Evolutionary conservation across 35 echinoderm and acorn worm genomes (phyloP), one percentile per base, ranked within the genome.

Genomic region (Chiridota heheva): DNA sequence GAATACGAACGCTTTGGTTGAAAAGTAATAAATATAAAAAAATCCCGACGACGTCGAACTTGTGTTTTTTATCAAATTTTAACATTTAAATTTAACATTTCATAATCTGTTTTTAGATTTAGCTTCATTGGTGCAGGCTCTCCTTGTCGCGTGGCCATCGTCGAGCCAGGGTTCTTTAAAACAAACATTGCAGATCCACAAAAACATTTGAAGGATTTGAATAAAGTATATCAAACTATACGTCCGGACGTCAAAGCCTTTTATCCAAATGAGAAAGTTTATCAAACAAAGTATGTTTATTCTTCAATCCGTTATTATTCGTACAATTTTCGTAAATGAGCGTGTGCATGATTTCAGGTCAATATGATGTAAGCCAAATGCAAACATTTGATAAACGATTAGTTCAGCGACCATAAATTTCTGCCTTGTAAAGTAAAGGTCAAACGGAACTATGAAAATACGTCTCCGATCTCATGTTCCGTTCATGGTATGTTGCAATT

Each of bases 91-190:
- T n/a, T n/a, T n/a, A n/a, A n/a, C n/a, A n/a, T n/a, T n/a, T n/a
- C n/a, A n/a, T n/a, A n/a, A n/a, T n/a, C n/a, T n/a, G n/a, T n/a
- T n/a, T n/a, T n/a, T 3, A 82, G 79, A 48, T 49, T 82, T 45
- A 42, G 53, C 24, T 69, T 82, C 60, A 68, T 49, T 51, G 60
- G 60, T 31, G 55, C 69, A 37, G 62, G 79, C 17, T 67, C 63
- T 67, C 42, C 60, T 6, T 74, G 70, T 34, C 36, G 35, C 24
- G 62, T 53, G 2, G 42, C 41, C 32, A 60, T 82, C 8, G 16
- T 82, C 31, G 79, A 82, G 43, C 79, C 79, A 0, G 79, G 79
- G 2, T 60, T 63, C 55, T 82, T 82, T 20, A 65, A 44, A 31
- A 82, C 79, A 0, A 12, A 60, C 1, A 40, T 82, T 4, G 53